Conservation (phyloP, 2,797 vertebrate species). For the Psittacula derbiana region DNA sequence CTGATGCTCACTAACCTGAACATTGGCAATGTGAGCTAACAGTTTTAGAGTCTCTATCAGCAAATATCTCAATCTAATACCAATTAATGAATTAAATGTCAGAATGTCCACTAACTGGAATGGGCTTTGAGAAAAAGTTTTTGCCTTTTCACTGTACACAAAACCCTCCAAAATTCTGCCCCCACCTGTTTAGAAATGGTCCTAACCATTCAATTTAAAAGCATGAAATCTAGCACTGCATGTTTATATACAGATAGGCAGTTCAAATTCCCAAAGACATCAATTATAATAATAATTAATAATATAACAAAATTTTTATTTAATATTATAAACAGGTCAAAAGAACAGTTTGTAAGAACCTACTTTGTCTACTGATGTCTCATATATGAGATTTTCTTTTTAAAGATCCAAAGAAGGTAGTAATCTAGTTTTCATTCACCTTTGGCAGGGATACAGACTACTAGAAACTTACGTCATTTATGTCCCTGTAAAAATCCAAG, state of each 20-base stretch:
- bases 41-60: neutral
- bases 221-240: neutral
- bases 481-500: neutral
- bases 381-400: neutral
- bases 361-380: neutral
- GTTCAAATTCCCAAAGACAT: neutral
- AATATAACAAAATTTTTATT: neutral
- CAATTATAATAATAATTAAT: neutral
- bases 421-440: neutral
- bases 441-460: neutral
- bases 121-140: neutral
- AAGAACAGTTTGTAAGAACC: neutral
- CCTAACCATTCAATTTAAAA: neutral
- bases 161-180: neutral
- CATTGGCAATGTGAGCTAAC: neutral
- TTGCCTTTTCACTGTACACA: neutral
- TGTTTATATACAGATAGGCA: neutral
- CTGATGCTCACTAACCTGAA: neutral
- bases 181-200: neutral
- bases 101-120: neutral
- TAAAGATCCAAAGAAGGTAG: neutral
- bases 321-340: neutral
- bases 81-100: neutral
- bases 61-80: neutral
- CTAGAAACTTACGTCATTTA: neutral